A percentile compares a stretch with the other conserved stretches of the same genome.
Conservation (phyloP, 2,888 invertebrate genomes). For the Antitype chi region DNA sequence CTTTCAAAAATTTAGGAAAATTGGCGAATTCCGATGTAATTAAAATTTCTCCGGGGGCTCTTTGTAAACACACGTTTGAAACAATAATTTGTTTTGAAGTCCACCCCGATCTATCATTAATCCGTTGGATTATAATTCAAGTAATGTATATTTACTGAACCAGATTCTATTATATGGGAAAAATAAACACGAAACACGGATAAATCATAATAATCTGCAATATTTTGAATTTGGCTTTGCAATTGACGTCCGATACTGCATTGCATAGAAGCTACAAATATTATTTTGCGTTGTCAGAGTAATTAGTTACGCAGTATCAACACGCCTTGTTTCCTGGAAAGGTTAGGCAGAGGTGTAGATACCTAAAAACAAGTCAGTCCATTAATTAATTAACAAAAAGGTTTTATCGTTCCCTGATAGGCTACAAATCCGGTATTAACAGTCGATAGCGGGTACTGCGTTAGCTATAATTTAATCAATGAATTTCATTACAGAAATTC, state of each 20-base stretch:
- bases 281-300: no score
- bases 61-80: constrained; percentile 61
- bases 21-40: constrained; percentile 49
- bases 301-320: neutral
- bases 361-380: neutral
- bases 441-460: neutral
- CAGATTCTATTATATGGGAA: neutral
- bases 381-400: constrained; percentile 2
- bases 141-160: constrained; percentile 12
- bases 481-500: constrained; percentile 23
- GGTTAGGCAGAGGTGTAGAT: neutral
- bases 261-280: neutral
- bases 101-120: constrained; percentile 27
- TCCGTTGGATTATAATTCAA: constrained; percentile 16
- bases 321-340: neutral
- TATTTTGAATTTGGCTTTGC: neutral
- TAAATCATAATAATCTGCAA: constrained; percentile 11
- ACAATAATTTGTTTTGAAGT: constrained; percentile 64
- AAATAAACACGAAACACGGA: constrained; percentile 1
- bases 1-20: constrained; percentile 26
- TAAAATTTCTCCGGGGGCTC: constrained; percentile 57
- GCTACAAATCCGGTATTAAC: constrained; percentile 11
- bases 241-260: constrained; percentile 5
- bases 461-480: constrained; percentile 18
- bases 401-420: neutral